These are phyloP conservation scores for Myzus persicae DNA, from an alignment of 1,140 invertebrate genomes.

Conservation along the genomic window DNA sequence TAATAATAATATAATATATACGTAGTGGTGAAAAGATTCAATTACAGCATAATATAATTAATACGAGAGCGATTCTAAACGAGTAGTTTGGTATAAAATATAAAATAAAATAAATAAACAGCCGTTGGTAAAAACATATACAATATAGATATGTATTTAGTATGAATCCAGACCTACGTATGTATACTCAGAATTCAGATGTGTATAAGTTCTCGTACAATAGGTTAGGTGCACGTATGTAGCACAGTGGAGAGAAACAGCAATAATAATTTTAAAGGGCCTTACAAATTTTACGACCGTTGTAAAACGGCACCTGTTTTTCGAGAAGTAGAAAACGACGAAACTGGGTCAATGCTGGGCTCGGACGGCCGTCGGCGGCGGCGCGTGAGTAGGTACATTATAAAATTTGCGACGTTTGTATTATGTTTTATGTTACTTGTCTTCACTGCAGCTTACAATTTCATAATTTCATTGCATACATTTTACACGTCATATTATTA, in stretches of 20 bases:
- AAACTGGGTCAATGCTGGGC: constrained; percentile 36
- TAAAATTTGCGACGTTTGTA: background rate
- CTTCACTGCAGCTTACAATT: background rate
- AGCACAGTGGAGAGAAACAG: background rate
- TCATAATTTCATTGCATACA: background rate
- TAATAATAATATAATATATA: background rate
- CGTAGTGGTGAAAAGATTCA: background rate
- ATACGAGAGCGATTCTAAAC: background rate
- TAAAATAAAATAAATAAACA: background rate
- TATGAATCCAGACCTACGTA: background rate
- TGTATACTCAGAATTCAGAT: background rate
- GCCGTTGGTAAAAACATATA: background rate
- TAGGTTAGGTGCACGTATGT: background rate
- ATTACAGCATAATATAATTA: background rate
- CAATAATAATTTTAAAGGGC: constrained; percentile 34
- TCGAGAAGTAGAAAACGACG: background rate
- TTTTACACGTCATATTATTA: background rate
- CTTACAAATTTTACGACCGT: constrained; percentile 15
- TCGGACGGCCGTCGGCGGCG: background rate
- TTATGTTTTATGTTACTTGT: constrained; percentile 10
- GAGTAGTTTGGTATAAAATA: background rate
- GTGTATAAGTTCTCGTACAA: background rate
- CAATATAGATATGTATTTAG: background rate
- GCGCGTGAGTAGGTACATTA: background rate
- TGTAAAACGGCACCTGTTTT: constrained; percentile 48